These are phyloP conservation scores for Drosophila multiciliata DNA, from an alignment of 2,888 invertebrate genomes.

Conservation along the genomic window DNA sequence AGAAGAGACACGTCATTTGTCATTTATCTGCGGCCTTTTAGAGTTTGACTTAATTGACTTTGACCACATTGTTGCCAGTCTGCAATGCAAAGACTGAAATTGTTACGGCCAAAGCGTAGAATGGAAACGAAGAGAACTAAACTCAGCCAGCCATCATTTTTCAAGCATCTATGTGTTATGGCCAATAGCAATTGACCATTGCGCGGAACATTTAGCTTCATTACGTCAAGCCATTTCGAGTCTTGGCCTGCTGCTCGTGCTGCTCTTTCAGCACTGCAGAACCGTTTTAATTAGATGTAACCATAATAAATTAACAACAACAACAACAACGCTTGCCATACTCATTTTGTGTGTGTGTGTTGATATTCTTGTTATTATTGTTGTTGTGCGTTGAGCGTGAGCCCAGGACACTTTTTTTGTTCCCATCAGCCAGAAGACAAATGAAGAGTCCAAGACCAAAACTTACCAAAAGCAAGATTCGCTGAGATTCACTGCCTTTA, in stretches of 20 bases:
- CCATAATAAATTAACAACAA: constrained; percentile 74
- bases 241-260: constrained; percentile 35
- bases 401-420: constrained; percentile 62
- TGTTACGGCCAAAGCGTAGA: constrained; percentile 39
- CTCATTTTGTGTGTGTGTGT: constrained; percentile 10
- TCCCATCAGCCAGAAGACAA: constrained; percentile 65
- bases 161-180: constrained; percentile 62
- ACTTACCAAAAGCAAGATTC: constrained; percentile 11
- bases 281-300: constrained; percentile 79
- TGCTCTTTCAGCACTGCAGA: constrained; percentile 61
- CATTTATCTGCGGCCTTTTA: constrained; percentile 76
- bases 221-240: constrained; percentile 75
- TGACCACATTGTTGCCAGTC: constrained; percentile 40
- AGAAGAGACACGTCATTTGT: constrained; percentile 74
- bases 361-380: constrained; percentile 1
- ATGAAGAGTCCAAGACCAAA: constrained; percentile 46
- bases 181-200: constrained; percentile 77
- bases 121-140: background rate
- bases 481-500: constrained; percentile 7
- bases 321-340: constrained; percentile 10
- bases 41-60: constrained; percentile 76
- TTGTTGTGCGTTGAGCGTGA: constrained; percentile 46
- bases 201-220: constrained; percentile 78
- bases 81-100: constrained; percentile 29
- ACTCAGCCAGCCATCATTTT: constrained; percentile 43